Conservation (phyloP, 1,140 invertebrate species). For the Achatina immaculata region DNA sequence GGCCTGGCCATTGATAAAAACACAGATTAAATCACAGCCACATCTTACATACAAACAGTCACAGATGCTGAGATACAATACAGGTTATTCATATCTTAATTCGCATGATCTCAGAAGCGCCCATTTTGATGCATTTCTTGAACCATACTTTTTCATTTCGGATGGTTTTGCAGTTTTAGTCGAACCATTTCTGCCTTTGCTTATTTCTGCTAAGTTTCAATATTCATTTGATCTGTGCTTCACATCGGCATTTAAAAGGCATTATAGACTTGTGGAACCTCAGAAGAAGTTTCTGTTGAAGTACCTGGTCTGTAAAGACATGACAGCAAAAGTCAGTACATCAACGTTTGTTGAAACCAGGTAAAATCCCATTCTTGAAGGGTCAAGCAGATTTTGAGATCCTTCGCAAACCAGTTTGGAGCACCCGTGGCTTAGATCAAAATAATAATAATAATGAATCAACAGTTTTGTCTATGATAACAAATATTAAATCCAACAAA, state of each 20-base stretch:
- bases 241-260: constrained; percentile 42
- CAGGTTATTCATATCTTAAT: constrained; percentile 30
- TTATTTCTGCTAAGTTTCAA: constrained; percentile 58
- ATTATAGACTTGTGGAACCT: constrained; percentile 24
- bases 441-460: constrained; percentile 77
- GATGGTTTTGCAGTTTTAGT: constrained; percentile 62
- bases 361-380: constrained; percentile 50
- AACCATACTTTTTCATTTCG: constrained; percentile 66
- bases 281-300: constrained; percentile 32
- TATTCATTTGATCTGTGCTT: constrained; percentile 52
- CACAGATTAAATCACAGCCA: constrained; percentile 56
- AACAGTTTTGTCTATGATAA: constrained; percentile 78
- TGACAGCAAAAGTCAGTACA: constrained; percentile 53
- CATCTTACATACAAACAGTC: constrained; percentile 41
- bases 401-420: constrained; percentile 86
- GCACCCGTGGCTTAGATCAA: constrained; percentile 84
- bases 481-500: constrained; percentile 77
- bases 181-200: constrained; percentile 56
- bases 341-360: constrained; percentile 46
- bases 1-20: constrained; percentile 71
- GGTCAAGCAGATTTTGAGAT: constrained; percentile 79
- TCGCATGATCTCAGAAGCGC: constrained; percentile 12
- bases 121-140: constrained; percentile 54
- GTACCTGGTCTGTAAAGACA: constrained; percentile 57
- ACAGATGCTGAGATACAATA: neutral